Evolutionary conservation across 2,797 vertebrate species (phyloP).

Genomic region (Cyprinodon diabolis): DNA sequence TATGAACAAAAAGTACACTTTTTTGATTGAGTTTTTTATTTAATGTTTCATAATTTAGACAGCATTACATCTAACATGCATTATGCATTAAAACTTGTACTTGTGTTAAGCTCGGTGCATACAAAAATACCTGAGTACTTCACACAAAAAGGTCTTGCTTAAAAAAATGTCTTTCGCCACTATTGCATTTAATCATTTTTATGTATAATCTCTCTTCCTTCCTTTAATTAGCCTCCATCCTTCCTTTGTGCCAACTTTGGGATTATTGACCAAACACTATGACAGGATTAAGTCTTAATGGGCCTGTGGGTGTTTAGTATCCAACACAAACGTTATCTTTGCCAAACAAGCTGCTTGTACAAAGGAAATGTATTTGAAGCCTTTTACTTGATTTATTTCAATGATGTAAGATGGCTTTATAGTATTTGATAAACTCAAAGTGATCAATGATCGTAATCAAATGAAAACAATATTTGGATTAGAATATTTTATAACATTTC

Average conservation of each 20-base stretch:
- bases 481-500: no score
- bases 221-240: conserved; percentile 28
- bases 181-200: conserved; percentile 9
- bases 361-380: not conserved
- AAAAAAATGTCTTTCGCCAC: not conserved
- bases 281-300: conserved; percentile 57
- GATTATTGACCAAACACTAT: conserved; percentile 42
- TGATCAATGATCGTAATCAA: not conserved
- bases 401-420: not conserved
- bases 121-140: not conserved
- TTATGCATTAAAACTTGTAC: not conserved
- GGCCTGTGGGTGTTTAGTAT: conserved; percentile 27
- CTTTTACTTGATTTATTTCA: not conserved
- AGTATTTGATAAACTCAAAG: not conserved
- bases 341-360: conserved; percentile 20
- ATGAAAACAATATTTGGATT: not conserved
- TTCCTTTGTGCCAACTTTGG: conserved; percentile 25
- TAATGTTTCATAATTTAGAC: not conserved
- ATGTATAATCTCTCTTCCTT: conserved; percentile 24
- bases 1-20: no score
- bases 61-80: not conserved
- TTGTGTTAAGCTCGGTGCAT: not conserved
- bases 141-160: not conserved
- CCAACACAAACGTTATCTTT: conserved; percentile 26
- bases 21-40: not conserved